Evolutionary conservation across 2,113 vertebrate genomes (phyloP), one percentile per base, ranked within the genome.

Genomic region (Nycticryphes semicollaris): DNA sequence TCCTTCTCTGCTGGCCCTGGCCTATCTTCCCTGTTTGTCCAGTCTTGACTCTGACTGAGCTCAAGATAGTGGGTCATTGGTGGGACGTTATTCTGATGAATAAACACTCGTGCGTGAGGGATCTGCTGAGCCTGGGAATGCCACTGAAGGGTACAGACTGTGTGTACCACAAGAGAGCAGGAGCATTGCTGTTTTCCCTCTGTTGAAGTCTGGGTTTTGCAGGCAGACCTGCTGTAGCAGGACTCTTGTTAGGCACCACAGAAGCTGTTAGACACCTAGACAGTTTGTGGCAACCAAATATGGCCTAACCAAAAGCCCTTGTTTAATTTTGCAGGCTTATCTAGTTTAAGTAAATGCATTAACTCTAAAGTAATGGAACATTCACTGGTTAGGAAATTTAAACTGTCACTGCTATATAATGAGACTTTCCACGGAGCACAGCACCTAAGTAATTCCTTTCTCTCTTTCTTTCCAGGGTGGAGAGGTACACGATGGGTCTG

Each of bases 401-500:
- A 10, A 30, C 12, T 84, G 5, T 66, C 6, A 2, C 10, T 67
- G 53, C 33, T 88, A 1, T 73, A 37, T 22, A 59, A 1, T 33
- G 74, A 62, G 27, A 63, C 14, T 66, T 93, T 67, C 12, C 41
- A 14, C 14, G 54, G 31, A 45, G 53, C 23, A 48, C 22, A 57
- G 53, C 9, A 74, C 20, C 20, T 87, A 23, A 76, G 16, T 74
- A 78, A 84, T 79, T 89, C 37, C 48, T 93, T 86, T 90, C 27
- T 48, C 68, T 79, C 89, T 82, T 66, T 84, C 45, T 91, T 94
- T 97, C 67, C 94, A 99, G 99, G 99, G 98, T 96, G 99, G 99
- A 68, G 98, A 99, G 74, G 98, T 99, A n/a, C 99, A 99, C 15
- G 99, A 99, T 97, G 98, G 99, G 18, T 99, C 99, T 25, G 99